Conservation (phyloP, 1,140 invertebrate genomes). For the Zophobas atratus region DNA sequence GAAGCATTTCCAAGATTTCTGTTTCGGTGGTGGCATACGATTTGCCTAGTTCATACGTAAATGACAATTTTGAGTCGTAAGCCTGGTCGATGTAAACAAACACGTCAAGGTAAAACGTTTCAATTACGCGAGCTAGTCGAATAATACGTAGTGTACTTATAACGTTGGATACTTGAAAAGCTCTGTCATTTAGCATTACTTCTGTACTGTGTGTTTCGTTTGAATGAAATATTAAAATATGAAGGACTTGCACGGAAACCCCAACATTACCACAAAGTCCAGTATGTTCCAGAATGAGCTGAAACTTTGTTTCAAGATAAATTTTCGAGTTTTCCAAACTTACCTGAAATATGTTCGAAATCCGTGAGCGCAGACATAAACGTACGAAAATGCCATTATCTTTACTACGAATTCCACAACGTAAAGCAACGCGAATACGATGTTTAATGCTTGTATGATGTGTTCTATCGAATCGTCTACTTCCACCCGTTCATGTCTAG, state of each 20-base stretch:
- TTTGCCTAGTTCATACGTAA: constrained; percentile 67
- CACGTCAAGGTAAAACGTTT: no score
- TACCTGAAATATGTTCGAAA: constrained; percentile 48
- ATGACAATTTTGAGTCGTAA: constrained; percentile 58
- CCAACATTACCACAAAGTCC: constrained; percentile 50
- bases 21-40: constrained; percentile 74
- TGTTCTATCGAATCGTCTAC: no score
- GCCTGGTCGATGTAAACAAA: no score
- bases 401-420: constrained; percentile 45
- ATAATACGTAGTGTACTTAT: no score
- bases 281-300: constrained; percentile 50
- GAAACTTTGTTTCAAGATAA: constrained; percentile 11
- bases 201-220: not conserved
- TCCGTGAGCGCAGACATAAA: constrained; percentile 32
- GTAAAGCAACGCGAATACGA: constrained; percentile 19
- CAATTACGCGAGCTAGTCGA: no score
- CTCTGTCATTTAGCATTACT: no score
- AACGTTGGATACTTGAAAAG: no score
- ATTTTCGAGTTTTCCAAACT: not conserved
- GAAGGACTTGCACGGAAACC: not conserved
- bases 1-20: constrained; percentile 72
- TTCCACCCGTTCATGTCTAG: not conserved
- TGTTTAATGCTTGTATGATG: constrained; percentile 3
- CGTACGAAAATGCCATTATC: constrained; percentile 40
- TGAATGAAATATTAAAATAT: not conserved